These are phyloP conservation scores for Leptopilina boulardi DNA, from an alignment of 1,140 invertebrate species.

Conservation along the genomic window DNA sequence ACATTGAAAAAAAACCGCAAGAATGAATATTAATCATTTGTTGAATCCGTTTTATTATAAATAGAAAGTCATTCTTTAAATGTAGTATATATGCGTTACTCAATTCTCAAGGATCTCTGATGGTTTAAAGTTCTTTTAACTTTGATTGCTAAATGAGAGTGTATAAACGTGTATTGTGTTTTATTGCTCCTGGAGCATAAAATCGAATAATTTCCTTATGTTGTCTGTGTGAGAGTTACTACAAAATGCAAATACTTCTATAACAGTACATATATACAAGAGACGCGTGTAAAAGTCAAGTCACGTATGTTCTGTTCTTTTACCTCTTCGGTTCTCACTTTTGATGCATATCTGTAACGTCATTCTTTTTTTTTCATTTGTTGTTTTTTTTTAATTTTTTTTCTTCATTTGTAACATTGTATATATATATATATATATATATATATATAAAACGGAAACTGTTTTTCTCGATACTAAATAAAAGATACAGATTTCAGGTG, in stretches of 20 bases:
- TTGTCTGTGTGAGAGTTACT: not conserved
- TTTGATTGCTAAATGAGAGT: slow-evolving; percentile 9
- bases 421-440: not conserved
- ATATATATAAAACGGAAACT: not conserved
- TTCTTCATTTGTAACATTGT: not conserved
- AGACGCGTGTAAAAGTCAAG: not conserved
- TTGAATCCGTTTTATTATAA: not conserved
- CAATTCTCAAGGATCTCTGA: not conserved
- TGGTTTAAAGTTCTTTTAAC: slow-evolving; percentile 2
- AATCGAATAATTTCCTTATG: slow-evolving; percentile 1
- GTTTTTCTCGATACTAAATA: not conserved
- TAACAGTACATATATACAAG: not conserved
- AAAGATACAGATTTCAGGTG: not conserved
- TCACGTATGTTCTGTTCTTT: slow-evolving; percentile 13
- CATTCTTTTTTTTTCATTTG: not conserved
- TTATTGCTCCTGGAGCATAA: slow-evolving; percentile 18
- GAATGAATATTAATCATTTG: not conserved
- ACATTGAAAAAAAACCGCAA: not conserved
- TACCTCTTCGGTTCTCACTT: not conserved
- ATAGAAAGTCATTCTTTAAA: not conserved
- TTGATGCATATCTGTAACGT: not conserved
- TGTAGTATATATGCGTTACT: not conserved
- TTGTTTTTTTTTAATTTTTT: not conserved
- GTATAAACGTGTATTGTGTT: slow-evolving; percentile 1
- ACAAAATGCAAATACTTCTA: not conserved